These are phyloP conservation scores for Andrena marginata DNA, from an alignment of 2,888 invertebrate species.

Conservation along the genomic window DNA sequence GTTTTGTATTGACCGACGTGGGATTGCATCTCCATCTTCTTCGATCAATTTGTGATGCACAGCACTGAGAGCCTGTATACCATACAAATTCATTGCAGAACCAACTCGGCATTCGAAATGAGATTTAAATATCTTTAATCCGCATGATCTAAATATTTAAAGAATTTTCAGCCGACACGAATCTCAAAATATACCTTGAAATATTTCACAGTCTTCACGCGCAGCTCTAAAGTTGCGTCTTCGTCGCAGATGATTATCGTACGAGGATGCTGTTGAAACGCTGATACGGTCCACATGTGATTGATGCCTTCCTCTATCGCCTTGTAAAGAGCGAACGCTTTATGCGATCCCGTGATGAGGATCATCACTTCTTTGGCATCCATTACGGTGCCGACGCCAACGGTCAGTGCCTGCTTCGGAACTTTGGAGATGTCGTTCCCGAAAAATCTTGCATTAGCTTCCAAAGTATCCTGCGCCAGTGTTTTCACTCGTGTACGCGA, in stretches of 20 bases:
- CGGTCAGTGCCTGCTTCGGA: constrained; percentile 97
- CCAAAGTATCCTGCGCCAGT: constrained; percentile 97
- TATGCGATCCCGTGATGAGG: constrained; percentile 98
- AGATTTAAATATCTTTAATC: neutral
- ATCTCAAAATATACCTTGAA: constrained; percentile 90
- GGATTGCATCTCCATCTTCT: constrained; percentile 84
- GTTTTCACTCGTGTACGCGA: constrained; percentile 99
- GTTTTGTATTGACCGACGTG: constrained; percentile 75
- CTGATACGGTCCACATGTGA: constrained; percentile 99
- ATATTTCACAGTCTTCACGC: constrained; percentile 99
- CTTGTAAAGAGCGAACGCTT: constrained; percentile 98
- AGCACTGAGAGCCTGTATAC: constrained; percentile 91
- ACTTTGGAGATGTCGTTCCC: constrained; percentile 97
- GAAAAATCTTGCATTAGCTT: constrained; percentile 99
- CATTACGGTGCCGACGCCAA: constrained; percentile 99
- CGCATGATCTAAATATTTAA: neutral
- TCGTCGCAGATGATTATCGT: constrained; percentile 98
- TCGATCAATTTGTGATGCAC: constrained; percentile 94
- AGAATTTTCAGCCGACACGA: neutral
- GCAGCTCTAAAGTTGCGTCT: constrained; percentile 97
- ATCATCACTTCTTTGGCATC: constrained; percentile 99
- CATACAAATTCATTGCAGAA: constrained; percentile 65
- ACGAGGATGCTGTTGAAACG: constrained; percentile 97
- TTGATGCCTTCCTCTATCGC: constrained; percentile 99
- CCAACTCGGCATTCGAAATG: neutral